Conservation (phyloP, 2,797 vertebrate genomes). For the Amazona finschi region DNA sequence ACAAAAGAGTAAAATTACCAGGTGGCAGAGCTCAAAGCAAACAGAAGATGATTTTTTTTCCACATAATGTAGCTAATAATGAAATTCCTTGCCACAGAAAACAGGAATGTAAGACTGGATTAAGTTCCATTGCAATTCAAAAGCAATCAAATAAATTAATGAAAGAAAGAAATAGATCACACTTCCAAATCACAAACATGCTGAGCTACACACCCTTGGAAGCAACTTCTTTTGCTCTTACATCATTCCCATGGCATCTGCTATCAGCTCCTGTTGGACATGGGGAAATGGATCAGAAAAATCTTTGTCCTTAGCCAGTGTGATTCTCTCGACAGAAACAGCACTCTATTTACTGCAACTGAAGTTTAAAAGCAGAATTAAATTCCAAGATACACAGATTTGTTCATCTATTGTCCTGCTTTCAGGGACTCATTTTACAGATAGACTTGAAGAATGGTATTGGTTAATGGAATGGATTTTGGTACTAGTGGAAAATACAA, state of each 20-base stretch:
- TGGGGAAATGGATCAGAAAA: neutral
- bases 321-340: neutral
- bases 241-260: neutral
- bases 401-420: neutral
- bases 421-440: conserved; percentile 1
- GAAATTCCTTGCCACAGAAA: neutral
- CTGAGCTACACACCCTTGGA: neutral
- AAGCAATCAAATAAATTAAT: neutral
- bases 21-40: neutral
- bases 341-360: neutral
- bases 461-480: conserved; percentile 67
- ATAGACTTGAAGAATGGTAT: conserved; percentile 37
- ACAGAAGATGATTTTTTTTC: neutral
- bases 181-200: neutral
- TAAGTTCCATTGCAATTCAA: neutral
- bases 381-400: neutral
- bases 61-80: neutral
- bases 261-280: neutral
- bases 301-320: neutral
- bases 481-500: conserved; percentile 54
- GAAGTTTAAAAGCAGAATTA: neutral
- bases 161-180: neutral
- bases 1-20: neutral
- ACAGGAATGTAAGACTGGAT: neutral
- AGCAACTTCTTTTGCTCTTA: neutral